Conservation (phyloP, 2,797 vertebrate genomes). For the Enoplosus armatus region DNA sequence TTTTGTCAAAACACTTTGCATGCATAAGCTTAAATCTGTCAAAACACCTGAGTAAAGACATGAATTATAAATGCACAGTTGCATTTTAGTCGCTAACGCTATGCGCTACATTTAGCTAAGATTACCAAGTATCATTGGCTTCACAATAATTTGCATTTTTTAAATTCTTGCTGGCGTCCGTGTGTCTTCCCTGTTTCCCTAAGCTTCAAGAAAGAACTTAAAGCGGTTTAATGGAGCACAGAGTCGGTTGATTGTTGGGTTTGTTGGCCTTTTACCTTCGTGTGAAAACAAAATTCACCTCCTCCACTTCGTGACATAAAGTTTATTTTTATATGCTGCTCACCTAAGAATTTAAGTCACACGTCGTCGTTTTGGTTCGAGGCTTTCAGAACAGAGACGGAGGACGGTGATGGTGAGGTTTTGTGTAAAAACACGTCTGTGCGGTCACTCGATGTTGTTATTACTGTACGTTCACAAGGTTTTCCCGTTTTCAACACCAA, state of each 20-base stretch:
- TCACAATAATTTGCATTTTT: neutral
- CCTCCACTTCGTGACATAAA: constrained; percentile 19
- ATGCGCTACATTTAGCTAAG: neutral
- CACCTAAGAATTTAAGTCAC: constrained; percentile 49
- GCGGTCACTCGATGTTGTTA: constrained; percentile 21
- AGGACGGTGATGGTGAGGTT: neutral
- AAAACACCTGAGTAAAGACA: neutral
- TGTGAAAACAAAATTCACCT: neutral
- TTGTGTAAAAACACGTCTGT: neutral
- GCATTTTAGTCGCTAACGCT: neutral
- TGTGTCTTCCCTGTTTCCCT: constrained; percentile 11
- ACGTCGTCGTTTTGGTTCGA: neutral
- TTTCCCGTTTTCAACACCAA: neutral
- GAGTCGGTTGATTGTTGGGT: neutral
- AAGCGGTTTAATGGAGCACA: neutral
- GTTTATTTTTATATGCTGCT: constrained; percentile 68
- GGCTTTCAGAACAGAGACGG: neutral
- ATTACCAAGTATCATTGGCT: neutral
- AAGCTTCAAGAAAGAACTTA: neutral
- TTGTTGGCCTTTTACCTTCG: neutral
- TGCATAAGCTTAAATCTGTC: neutral
- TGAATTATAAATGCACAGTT: neutral
- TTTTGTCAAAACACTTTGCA: neutral
- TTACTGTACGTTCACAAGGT: neutral
- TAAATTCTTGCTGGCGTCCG: neutral